These are phyloP conservation scores for Dioctria rufipes DNA, from an alignment of 2,888 invertebrate species.

Conservation along the genomic window DNA sequence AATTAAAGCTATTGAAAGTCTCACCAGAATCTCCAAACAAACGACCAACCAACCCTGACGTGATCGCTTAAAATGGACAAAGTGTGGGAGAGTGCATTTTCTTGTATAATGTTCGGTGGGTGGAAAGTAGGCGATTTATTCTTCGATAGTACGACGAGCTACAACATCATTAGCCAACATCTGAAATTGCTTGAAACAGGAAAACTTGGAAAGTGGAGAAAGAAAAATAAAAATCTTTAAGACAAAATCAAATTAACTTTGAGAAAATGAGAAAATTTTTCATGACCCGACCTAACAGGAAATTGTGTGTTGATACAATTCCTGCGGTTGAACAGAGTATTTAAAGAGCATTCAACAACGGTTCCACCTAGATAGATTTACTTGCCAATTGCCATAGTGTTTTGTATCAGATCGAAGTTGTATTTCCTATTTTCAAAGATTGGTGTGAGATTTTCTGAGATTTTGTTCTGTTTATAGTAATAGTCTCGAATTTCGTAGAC, in stretches of 20 bases:
- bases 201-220: not conserved
- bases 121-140: slow-evolving; percentile 1
- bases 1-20: slow-evolving; percentile 31
- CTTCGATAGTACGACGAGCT: not conserved
- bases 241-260: slow-evolving; percentile 11
- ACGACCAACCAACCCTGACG: not conserved
- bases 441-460: slow-evolving; percentile 1
- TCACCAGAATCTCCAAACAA: not conserved
- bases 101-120: slow-evolving; percentile 20
- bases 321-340: not conserved
- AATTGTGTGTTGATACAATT: not conserved
- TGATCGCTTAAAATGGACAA: slow-evolving; percentile 2
- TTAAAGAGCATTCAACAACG: not conserved
- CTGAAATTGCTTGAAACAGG: not conserved
- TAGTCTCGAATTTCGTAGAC: not conserved
- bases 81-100: slow-evolving; percentile 38
- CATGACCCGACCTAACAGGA: slow-evolving; percentile 14
- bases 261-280: not conserved
- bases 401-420: not conserved
- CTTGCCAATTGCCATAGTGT: not conserved
- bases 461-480: not conserved
- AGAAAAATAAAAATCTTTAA: not conserved
- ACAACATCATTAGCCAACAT: too few species aligned
- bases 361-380: not conserved
- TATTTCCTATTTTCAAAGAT: too few species aligned